A percentile compares a stretch with the other conserved stretches of the same genome.
Evolutionary conservation across 92 coral and sea anemone genomes (phyloP).

Genomic region (Muricea muricata): DNA sequence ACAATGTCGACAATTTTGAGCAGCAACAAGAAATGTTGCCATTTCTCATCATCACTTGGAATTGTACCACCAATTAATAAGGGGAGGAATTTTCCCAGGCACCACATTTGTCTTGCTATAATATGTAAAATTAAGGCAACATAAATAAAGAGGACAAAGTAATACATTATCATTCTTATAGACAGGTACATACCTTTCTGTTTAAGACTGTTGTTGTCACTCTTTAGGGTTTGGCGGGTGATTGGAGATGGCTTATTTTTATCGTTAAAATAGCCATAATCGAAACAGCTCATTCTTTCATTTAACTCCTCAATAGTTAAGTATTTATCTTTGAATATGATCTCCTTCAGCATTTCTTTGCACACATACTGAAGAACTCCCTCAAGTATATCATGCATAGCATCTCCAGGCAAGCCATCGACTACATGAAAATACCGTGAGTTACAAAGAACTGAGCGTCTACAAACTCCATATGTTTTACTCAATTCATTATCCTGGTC

Average conservation of each 20-base stretch:
- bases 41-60: constrained; percentile 65
- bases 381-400: constrained; percentile 70
- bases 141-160: too few species aligned
- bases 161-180: too few species aligned
- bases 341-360: constrained; percentile 59
- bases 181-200: neutral
- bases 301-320: constrained; percentile 61
- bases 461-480: constrained; percentile 65
- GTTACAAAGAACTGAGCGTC: constrained; percentile 53
- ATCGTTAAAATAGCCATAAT: constrained; percentile 71
- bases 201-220: neutral
- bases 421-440: constrained; percentile 65
- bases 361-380: constrained; percentile 65
- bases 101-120: constrained; percentile 74
- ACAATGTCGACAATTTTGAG: constrained; percentile 57
- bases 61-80: constrained; percentile 53
- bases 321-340: constrained; percentile 51
- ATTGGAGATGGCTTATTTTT: constrained; percentile 54
- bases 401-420: constrained; percentile 70
- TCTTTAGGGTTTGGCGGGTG: neutral
- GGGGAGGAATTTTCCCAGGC: constrained; percentile 56
- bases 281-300: constrained; percentile 52
- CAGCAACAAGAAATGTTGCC: constrained; percentile 49
- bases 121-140: neutral
- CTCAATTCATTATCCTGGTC: constrained; percentile 59